Percentiles rank a stretch among this genome's conserved stretches.
These are phyloP conservation scores for Trichacis sp. DNA, from an alignment of 2,888 invertebrate genomes.

Conservation along the genomic window DNA sequence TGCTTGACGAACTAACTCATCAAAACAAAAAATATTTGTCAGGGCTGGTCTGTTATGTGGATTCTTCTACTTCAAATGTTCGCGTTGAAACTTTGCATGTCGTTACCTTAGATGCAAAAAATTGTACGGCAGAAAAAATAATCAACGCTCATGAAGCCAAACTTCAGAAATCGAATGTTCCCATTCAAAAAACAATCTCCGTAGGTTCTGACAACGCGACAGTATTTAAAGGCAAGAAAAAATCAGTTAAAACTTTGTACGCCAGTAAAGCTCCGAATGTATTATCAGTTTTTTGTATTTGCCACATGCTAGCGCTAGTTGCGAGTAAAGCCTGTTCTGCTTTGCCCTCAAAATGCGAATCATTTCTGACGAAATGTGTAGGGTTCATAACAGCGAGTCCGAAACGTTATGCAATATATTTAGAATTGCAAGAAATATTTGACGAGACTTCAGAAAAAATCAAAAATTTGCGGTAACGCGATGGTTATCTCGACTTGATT, in stretches of 20 bases:
- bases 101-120: not conserved
- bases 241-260: constrained; percentile 21
- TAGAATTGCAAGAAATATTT: too few species aligned
- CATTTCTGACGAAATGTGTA: too few species aligned
- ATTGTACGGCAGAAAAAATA: constrained; percentile 11
- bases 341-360: too few species aligned
- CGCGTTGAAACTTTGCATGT: constrained; percentile 1
- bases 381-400: too few species aligned
- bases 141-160: constrained; percentile 12
- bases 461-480: too few species aligned
- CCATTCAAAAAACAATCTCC: constrained; percentile 10
- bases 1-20: constrained; percentile 8
- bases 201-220: constrained; percentile 9
- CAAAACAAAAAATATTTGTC: constrained; percentile 17
- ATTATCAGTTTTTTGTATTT: too few species aligned
- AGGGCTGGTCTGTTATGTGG: not conserved
- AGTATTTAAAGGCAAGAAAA: constrained; percentile 3
- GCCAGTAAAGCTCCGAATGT: too few species aligned
- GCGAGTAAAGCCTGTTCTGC: too few species aligned
- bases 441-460: too few species aligned
- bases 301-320: too few species aligned
- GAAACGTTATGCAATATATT: too few species aligned
- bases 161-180: constrained; percentile 2
- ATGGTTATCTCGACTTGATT: too few species aligned
- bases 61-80: not conserved